Base-by-base conservation (phyloP, 2,113 vertebrate species). In the Ctenomys sociabilis region DNA sequence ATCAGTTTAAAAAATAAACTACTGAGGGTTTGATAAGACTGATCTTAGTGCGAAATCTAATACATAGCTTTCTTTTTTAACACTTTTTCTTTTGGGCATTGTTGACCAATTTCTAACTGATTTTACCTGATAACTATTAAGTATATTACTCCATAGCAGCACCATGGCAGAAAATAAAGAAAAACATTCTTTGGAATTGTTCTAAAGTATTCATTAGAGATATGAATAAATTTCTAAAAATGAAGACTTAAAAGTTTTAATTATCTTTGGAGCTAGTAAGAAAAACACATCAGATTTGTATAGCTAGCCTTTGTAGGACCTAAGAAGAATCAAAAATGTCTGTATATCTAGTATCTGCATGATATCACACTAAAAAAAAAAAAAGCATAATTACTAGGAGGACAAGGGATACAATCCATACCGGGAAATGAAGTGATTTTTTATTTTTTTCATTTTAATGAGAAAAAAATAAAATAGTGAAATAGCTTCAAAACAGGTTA, bases 161-260 rank as follows among this genome's bases (percentile, higher is more conserved):
- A 93, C 52, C 9, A 43, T n/a, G 7, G 7, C 26, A 70, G 13
- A 24, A 45, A 57, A 84, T 81, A 91, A 63, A 61, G 14, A 14
- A 22, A 22, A 84, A 80, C 12, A 89, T 63, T 81, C 81, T 61
- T 95, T n/a, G 40, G 10, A 4, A 7, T 1, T 63, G 24, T 78
- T 93, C 66, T 68, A 93, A 87, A 87, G 68, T 81, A 92, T 92
- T 66, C 66, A 77, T 26, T 1, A 92, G 52, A 93, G 13, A 81
- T 75, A 89, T 81, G 19, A 16, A 78, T 22, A 92, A 35, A 77
- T 77, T 16, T 82, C 49, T 96, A 4, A 57, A 88, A 52, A 2
- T 70, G 6, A 92, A 77, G 21, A 92, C 84, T 4, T 0, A 61
- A 85, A 92, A 68, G 4, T 16, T 94, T 85, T 77, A 24, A 82